Conservation (phyloP, 2,888 invertebrate genomes). For the Nephrotoma flavescens region DNA sequence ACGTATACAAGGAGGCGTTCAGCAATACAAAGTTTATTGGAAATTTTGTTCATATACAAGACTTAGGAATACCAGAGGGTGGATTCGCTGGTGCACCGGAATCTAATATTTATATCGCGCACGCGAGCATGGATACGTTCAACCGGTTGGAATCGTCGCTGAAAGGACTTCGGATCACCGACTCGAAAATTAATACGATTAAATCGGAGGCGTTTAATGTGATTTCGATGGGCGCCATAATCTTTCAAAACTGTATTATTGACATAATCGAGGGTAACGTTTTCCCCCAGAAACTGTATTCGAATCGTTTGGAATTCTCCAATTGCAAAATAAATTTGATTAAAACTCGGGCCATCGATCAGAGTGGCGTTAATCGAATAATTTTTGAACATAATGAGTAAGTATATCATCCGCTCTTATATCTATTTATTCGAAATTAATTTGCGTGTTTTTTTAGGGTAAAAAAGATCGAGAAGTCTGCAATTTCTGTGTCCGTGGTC, state of each 20-base stretch:
- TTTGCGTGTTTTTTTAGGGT: conserved; percentile 18
- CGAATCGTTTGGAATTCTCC: not conserved
- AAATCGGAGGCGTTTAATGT: conserved; percentile 26
- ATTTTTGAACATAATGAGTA: conserved; percentile 25
- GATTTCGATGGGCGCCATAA: conserved; percentile 24
- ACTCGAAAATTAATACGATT: conserved; percentile 24
- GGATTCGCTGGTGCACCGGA: conserved; percentile 22
- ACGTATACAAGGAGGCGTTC: conserved; percentile 23
- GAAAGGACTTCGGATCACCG: conserved; percentile 22
- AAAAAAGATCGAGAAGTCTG: conserved; percentile 22
- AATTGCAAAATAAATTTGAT: conserved; percentile 22
- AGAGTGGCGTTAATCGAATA: conserved; percentile 26
- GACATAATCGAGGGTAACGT: conserved; percentile 22
- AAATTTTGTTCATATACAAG: conserved; percentile 19
- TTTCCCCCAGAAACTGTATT: conserved; percentile 21
- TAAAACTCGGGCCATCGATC: conserved; percentile 27
- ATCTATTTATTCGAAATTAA: not conserved
- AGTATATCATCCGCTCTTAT: too few species aligned
- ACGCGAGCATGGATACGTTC: conserved; percentile 21
- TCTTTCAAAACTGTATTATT: conserved; percentile 25
- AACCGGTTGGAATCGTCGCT: conserved; percentile 25
- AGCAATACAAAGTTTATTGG: conserved; percentile 23
- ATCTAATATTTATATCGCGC: conserved; percentile 22
- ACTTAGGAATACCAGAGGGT: conserved; percentile 22
- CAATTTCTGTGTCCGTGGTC: conserved; percentile 23